Evolutionary conservation across 2,113 vertebrate genomes (phyloP).

Genomic region (Antechinus flavipes): DNA sequence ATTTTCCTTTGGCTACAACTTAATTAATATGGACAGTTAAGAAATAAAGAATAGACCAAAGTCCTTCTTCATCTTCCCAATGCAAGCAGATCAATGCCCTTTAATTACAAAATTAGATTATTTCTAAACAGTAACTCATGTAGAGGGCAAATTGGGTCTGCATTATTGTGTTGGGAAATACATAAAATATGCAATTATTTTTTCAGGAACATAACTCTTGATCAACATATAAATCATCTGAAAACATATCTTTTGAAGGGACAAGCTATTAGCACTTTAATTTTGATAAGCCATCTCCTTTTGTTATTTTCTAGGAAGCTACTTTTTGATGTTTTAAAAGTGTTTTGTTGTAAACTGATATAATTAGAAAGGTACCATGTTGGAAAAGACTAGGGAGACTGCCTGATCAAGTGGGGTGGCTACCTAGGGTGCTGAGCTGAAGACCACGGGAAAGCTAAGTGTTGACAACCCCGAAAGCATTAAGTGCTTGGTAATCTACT

Average conservation of each 20-base stretch:
- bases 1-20: slow-evolving; percentile 29
- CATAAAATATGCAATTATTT: not conserved
- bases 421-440: slow-evolving; percentile 13
- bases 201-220: not conserved
- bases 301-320: slow-evolving; percentile 33
- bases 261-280: slow-evolving; percentile 53
- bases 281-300: slow-evolving; percentile 50
- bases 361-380: slow-evolving; percentile 7
- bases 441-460: slow-evolving; percentile 29
- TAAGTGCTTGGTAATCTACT: not conserved
- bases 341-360: slow-evolving; percentile 19
- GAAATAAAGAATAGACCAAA: slow-evolving; percentile 54
- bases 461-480: not conserved
- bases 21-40: slow-evolving; percentile 45
- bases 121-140: slow-evolving; percentile 52
- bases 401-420: not conserved
- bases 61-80: slow-evolving; percentile 51
- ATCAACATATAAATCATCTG: not conserved
- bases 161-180: not conserved
- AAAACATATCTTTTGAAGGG: slow-evolving; percentile 49
- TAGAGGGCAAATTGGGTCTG: not conserved
- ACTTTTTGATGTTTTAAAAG: slow-evolving; percentile 34
- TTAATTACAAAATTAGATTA: slow-evolving; percentile 49
- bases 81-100: slow-evolving; percentile 20
- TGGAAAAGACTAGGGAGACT: not conserved